Conservation (phyloP, 2,888 invertebrate genomes). For the Andrena dorsata region DNA sequence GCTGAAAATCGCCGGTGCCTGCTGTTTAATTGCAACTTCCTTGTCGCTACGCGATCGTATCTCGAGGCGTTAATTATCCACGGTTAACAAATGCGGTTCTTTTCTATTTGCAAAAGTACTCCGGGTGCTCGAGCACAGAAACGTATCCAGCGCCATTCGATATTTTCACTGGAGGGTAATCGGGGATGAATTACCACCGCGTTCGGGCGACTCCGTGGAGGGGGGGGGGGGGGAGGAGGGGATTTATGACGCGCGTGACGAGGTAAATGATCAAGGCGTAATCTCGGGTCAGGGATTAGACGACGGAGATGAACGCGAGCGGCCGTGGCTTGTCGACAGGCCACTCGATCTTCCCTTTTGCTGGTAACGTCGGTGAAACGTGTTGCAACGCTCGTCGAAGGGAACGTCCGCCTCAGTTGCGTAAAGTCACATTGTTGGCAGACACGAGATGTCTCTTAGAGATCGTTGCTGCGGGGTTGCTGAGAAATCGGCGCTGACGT, state of each 20-base stretch:
- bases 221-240: no score
- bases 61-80: conserved; percentile 22
- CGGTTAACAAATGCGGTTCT: conserved; percentile 3
- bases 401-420: not conserved
- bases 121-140: not conserved
- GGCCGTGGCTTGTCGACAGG: conserved; percentile 24
- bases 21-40: conserved; percentile 42
- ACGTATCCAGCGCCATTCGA: not conserved
- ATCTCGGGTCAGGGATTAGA: conserved; percentile 26
- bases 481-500: not conserved
- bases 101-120: not conserved
- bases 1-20: conserved; percentile 8
- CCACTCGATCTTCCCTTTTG: conserved; percentile 26
- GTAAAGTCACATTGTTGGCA: conserved; percentile 3
- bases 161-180: conserved; percentile 17
- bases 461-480: not conserved
- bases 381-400: conserved; percentile 7
- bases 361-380: not conserved
- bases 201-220: not conserved
- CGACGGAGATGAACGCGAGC: conserved; percentile 11
- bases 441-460: not conserved
- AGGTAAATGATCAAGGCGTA: not conserved
- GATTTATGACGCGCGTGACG: conserved; percentile 17
- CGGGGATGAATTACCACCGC: not conserved
- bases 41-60: conserved; percentile 26